These are phyloP conservation scores for Scaeva pyrastri DNA, from an alignment of 2,888 invertebrate genomes.

Conservation along the genomic window DNA sequence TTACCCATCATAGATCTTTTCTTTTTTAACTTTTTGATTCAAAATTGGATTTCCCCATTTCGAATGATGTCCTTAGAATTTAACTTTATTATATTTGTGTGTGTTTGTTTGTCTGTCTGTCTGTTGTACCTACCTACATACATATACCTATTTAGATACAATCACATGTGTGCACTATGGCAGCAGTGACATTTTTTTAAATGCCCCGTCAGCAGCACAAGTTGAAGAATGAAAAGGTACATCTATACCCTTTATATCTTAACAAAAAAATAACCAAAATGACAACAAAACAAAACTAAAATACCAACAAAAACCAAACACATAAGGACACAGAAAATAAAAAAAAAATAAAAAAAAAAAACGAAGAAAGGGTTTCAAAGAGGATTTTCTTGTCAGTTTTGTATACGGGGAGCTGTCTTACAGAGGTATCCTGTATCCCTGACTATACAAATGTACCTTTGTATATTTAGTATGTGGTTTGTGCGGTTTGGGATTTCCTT, in stretches of 20 bases:
- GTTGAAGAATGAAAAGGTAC: conserved; percentile 44
- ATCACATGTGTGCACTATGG: conserved; percentile 25
- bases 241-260: conserved; percentile 8
- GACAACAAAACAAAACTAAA: conserved; percentile 47
- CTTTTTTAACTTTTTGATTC: conserved; percentile 55
- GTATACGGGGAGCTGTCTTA: conserved; percentile 16
- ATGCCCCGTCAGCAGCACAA: conserved; percentile 73
- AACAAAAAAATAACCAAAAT: conserved; percentile 9
- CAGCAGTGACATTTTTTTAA: conserved; percentile 68
- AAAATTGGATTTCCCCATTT: conserved; percentile 73
- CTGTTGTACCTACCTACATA: too few species aligned
- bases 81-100: conserved; percentile 11
- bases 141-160: background rate
- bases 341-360: background rate
- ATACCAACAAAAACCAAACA: conserved; percentile 24
- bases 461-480: conserved; percentile 33
- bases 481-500: conserved; percentile 52
- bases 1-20: conserved; percentile 61
- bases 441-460: background rate
- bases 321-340: background rate
- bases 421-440: background rate
- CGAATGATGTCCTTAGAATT: conserved; percentile 67
- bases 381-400: conserved; percentile 74
- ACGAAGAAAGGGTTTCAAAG: conserved; percentile 63
- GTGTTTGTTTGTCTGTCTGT: background rate